Percentiles rank a stretch among this genome's conserved stretches.
Conservation (phyloP, 92 coral and sea anemone species). For the Epizoanthus illoricatus region DNA sequence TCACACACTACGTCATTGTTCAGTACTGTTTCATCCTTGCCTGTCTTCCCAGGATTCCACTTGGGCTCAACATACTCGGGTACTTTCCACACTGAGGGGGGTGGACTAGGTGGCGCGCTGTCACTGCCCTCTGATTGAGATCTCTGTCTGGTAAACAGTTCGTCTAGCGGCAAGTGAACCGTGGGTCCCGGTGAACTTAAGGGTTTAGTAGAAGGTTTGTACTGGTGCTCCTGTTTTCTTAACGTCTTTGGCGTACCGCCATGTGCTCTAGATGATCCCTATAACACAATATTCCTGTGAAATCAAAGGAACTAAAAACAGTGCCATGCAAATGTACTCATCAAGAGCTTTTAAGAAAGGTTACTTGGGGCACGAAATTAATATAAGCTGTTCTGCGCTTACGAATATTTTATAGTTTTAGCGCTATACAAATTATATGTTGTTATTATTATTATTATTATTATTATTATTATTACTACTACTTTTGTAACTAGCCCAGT, state of each 20-base stretch:
- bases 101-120: slow-evolving; percentile 87
- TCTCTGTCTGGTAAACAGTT: slow-evolving; percentile 58
- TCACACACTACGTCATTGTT: slow-evolving; percentile 91
- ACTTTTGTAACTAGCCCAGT: no score
- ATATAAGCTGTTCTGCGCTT: no score
- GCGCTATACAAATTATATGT: no score
- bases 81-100: slow-evolving; percentile 99
- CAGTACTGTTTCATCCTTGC: slow-evolving; percentile 57
- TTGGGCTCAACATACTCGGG: slow-evolving; percentile 97
- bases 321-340: no score
- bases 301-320: no score
- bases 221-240: slow-evolving; percentile 58
- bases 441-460: no score
- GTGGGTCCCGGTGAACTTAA: slow-evolving; percentile 58
- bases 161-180: slow-evolving; percentile 32
- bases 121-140: slow-evolving; percentile 84
- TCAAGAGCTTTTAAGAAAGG: no score
- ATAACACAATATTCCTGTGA: slow-evolving; percentile 2
- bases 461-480: no score
- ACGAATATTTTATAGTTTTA: no score
- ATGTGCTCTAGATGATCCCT: slow-evolving; percentile 38
- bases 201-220: slow-evolving; percentile 53
- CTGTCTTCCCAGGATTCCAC: slow-evolving; percentile 90
- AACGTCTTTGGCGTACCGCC: slow-evolving; percentile 51
- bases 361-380: no score